Evolutionary conservation across 1,140 invertebrate species (phyloP), one percentile per base, ranked within the genome.

Genomic region (Brachionus sp.): DNA sequence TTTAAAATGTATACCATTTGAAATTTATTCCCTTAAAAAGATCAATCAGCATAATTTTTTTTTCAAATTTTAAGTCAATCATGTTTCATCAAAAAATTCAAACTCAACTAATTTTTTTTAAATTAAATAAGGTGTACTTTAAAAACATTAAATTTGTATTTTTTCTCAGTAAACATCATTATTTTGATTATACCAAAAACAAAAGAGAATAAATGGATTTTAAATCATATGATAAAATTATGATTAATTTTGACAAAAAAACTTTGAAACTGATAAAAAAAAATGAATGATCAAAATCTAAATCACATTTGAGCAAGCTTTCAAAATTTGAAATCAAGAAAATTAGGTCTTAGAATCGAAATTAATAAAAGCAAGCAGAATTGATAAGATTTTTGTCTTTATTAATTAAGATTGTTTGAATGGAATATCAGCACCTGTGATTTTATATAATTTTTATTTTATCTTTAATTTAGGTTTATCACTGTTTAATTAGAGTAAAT

Each of bases 361-460:
- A 57, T 23, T n/a, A 19, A 19, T 57, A 9, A 3, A 29, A 29
- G 29, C 29, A 29, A 57, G 50, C 9, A 9, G 50, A 57, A 57
- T 19, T 19, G 50, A 57, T 57, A 57, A 57, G 50, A 57, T 57
- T 57, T n/a, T 57, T 57, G 50, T 57, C 16, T 19, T 57, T 19
- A 57, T 19, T 57, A 57, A 57, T 57, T 42, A 42, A 6, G 39
- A 42, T 42, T 42, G 12, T 10, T 57, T 57, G 50, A 57, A 19
- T 19, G 50, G 50, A 57, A 57, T 57, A 57, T 57, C 50, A 57
- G 50, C 50, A 57, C 50, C 50, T 57, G 50, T 57, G 50, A 57
- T 57, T 57, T 57, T 57, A 57, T 57, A 57, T 57, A 57, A 57
- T 57, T 57, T 25, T 57, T 19, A 57, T 57, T 57, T 57, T 57